phyloP scores from a whole-genome alignment of 1,140 invertebrate species.

The Charaxes varanes region DNA sequence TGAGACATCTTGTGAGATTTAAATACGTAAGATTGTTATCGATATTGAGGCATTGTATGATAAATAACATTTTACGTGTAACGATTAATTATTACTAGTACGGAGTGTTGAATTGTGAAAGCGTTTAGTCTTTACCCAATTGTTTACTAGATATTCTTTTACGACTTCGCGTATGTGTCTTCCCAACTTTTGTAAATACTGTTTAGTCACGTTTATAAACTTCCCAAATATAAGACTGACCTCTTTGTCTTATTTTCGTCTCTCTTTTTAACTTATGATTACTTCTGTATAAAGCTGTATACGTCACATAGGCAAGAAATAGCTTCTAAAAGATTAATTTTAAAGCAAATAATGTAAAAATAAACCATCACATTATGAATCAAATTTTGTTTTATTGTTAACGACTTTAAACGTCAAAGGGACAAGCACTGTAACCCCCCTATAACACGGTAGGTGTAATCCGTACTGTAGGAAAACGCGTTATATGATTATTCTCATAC shows the following conservation, averaged over 20 bases:
- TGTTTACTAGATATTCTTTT: slow-evolving; percentile 56
- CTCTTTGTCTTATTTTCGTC: slow-evolving; percentile 70
- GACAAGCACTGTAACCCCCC: no score
- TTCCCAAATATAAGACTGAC: slow-evolving; percentile 74
- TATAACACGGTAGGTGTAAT: no score
- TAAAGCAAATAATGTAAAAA: slow-evolving; percentile 63
- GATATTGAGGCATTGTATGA: slow-evolving; percentile 51
- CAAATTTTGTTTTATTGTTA: slow-evolving; percentile 38
- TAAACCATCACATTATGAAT: slow-evolving; percentile 58
- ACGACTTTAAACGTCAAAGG: slow-evolving; percentile 1
- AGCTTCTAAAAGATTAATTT: slow-evolving; percentile 60
- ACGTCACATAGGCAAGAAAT: slow-evolving; percentile 49
- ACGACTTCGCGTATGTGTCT: slow-evolving; percentile 62
- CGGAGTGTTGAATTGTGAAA: slow-evolving; percentile 49
- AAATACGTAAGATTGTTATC: slow-evolving; percentile 67
- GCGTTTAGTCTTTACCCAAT: slow-evolving; percentile 44
- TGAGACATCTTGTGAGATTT: slow-evolving; percentile 62
- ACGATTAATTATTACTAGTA: slow-evolving; percentile 51
- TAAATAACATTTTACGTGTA: slow-evolving; percentile 46
- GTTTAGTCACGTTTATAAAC: slow-evolving; percentile 64
- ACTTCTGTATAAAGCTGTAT: slow-evolving; percentile 51
- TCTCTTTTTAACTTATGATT: slow-evolving; percentile 52
- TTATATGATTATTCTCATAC: no score
- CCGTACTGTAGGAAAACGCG: no score
- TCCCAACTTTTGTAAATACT: slow-evolving; percentile 72